Evolutionary conservation across 1,140 invertebrate genomes (phyloP), one percentile per base, ranked within the genome.

Genomic region (Scaptomyza graminum): DNA sequence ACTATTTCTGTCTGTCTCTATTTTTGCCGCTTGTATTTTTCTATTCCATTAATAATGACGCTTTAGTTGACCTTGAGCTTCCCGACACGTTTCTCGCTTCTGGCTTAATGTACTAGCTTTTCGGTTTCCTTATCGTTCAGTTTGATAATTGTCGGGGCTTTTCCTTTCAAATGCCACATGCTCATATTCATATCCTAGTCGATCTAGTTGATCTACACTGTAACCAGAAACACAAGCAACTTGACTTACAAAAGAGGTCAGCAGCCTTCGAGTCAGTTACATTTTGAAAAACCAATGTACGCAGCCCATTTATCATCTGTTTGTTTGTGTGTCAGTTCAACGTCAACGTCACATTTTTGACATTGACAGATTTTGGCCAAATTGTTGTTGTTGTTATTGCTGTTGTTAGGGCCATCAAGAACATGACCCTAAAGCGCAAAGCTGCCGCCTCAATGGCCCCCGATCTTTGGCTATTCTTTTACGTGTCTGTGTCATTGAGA

Each of bases 51-150:
- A 83, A 74, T 83, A 83, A 88, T 88, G 83, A 88, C 83, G 83
- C 84, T 88, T 83, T 79, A 69, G 63, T 74, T 88, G 84, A 88
- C 83, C 83, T 88, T 88, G 83, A 88, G 84, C 79, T 88, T 88
- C 79, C 7, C 66, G 73, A 79, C 80, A 82, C 79, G 79, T 85
- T 84, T 85, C 74, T 62, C 39, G 39, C 34, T 25, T n/a, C n/a
- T 56, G 57, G 34, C 55, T 56, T 54, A 25, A 25, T 47, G 39
- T 46, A 22, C 18, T 1, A 43, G 54, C 31, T 63, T 76, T 37
- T 59, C 31, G 50, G 50, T 68, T 72, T 76, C 63, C 74, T 81
- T 83, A 74, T 84, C 67, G 76, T 74, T 46, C 54, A 47, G 18
- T 57, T 77, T 25, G 56, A 60, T 37, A 51, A 65, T 37, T 52